Conservation (phyloP, 2,113 vertebrate genomes). For the Corydoras maculifer region DNA sequence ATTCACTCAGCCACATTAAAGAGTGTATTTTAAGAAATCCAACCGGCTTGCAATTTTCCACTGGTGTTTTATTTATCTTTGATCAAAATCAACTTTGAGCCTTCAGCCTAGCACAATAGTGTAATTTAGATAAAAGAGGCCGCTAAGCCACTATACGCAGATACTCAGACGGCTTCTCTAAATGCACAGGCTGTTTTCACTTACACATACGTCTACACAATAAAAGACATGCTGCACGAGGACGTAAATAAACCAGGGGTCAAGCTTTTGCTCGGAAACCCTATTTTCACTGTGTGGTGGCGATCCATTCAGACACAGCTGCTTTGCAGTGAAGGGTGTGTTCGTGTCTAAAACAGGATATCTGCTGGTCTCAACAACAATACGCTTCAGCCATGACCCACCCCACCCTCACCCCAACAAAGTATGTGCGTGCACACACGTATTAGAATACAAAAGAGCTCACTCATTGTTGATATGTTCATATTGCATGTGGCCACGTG, state of each 20-base stretch:
- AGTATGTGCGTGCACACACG: conserved; percentile 3
- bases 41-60: not conserved
- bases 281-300: conserved; percentile 21
- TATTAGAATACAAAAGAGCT: not conserved
- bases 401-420: conserved; percentile 51
- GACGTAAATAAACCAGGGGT: not conserved
- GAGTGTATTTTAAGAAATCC: not conserved
- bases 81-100: not conserved
- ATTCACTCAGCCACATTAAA: not conserved
- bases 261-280: conserved; percentile 1
- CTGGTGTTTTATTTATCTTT: not conserved
- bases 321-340: conserved; percentile 55
- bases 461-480: no score
- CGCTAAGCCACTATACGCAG: not conserved
- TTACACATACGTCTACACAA: no score
- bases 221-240: no score
- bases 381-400: conserved; percentile 57
- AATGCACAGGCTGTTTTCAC: not conserved
- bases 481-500: no score
- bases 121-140: not conserved
- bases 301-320: conserved; percentile 48
- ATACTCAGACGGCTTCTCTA: not conserved
- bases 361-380: conserved; percentile 66
- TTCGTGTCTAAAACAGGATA: conserved; percentile 63
- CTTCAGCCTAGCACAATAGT: not conserved